Base-by-base conservation (phyloP, 1,140 invertebrate species). In the Neuroterus valhalla region DNA sequence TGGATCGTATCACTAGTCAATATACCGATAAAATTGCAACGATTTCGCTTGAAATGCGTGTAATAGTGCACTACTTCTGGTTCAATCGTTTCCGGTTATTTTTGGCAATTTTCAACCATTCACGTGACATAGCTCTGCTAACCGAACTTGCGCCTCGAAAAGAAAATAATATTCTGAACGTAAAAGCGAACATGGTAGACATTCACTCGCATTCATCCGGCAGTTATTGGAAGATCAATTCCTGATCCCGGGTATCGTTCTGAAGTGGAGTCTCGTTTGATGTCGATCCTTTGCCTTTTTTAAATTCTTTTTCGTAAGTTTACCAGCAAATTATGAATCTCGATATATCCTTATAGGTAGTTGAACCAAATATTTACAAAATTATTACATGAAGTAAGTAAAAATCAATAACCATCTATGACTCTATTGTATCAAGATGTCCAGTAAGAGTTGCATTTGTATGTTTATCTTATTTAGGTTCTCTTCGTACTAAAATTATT, bases 81-180 rank as follows among this genome's bases (percentile, higher is more conserved):
- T 38, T 38, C 31, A 38, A 62, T 2, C 31, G 55, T 31, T 62
- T 62, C 55, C 55, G 55, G 55, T 31, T 38, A 62, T 31, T 62
- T 62, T 62, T 62, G 26, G 23, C 55, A 62, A 62, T 62, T 62
- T 62, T 23, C 23, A 15, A n/a, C 55, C 23, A 62, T 62, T 62
- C 55, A 62, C 31, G 11, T 14, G 15, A 50, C 17, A 21, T 19
- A 50, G 15, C 31, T 38, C 6, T 10, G 8, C 31, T 38, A 38
- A 38, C 31, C 6, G 4, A 48, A 17, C 19, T 3, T 52, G 23
- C 19, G 50, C 12, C 12, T 2, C 6, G 23, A 52, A 52, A 26
- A 19, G 50, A 17, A 52, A 52, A 52, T 52, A 52, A 52, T 52
- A 23, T 52, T 19, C 23, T 17, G 19, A 52, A 48, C 46, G 17